Base-by-base conservation (phyloP, 2,113 vertebrate genomes). In the Lates calcarifer region DNA sequence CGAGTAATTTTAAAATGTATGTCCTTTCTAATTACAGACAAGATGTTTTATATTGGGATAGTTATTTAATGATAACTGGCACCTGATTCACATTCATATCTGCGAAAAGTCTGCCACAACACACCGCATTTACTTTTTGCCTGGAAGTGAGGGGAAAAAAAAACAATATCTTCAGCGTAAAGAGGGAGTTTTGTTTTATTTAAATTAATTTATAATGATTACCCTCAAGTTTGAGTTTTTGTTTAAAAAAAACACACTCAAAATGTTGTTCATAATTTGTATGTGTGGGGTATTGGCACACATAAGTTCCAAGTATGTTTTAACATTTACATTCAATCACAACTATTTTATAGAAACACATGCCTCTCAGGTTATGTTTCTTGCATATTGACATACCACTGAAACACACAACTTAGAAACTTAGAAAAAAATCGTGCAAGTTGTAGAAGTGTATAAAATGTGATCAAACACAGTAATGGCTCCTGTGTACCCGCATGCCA, bases 321-420 rank as follows among this genome's bases (percentile, higher is more conserved):
- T 7, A 17, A 62, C 12, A 74, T 12, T n/a, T 66, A 35, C 15
- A 41, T 68, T 62, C 1, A 76, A 4, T 45, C 3, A n/a, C 15
- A 26, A n/a, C 7, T 62, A 11, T 26, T 24, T 37, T 37, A 22
- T 49, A 49, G 22, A 41, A 55, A n/a, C 22, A 43, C 22, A 31
- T 17, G 9, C 12, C 2, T 28, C 7, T 5, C 11, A 6, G 0
- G 20, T 28, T 22, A 37, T 28, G 1, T 37, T 53, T 67, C 2
- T 24, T 8, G 18, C 3, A 58, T 13, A 53, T 17, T 31, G 29
- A 58, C 7, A 9, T 45, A 61, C 33, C 12, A 49, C 39, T 31
- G 8, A 77, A 73, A 67, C 39, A 47, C 43, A 68, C 10, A 39
- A 3, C n/a, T 26, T n/a, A n/a, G n/a, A n/a, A n/a, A 45, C 43